These are phyloP conservation scores for Takifugu rubripes DNA, from an alignment of 2,797 vertebrate species.

Conservation along the genomic window DNA sequence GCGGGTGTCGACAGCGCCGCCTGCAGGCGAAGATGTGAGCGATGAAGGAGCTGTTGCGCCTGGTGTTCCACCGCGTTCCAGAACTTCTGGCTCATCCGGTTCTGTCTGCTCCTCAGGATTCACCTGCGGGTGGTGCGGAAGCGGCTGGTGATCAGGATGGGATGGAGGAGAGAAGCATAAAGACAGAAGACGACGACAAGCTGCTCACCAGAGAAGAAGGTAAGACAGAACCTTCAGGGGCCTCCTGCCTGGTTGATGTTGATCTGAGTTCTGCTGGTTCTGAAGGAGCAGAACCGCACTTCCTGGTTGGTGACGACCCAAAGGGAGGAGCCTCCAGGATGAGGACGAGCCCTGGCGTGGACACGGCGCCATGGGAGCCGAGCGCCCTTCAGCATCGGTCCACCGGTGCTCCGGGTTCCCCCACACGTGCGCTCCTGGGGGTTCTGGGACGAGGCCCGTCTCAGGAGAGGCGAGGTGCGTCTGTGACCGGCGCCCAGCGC, in stretches of 20 bases:
- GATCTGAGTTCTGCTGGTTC: neutral
- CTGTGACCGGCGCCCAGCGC: slow-evolving; percentile 24
- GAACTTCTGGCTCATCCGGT: neutral
- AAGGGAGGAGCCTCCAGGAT: slow-evolving; percentile 25
- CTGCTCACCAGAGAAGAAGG: slow-evolving; percentile 48
- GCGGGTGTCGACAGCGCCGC: neutral
- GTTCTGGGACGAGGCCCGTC: slow-evolving; percentile 25
- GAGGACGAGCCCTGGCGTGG: neutral
- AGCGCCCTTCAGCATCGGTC: neutral
- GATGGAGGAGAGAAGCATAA: slow-evolving; percentile 54
- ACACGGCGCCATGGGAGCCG: slow-evolving; percentile 39
- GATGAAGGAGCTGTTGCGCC: no score
- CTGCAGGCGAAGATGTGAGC: slow-evolving; percentile 29
- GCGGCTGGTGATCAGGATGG: slow-evolving; percentile 15
- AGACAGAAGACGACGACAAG: slow-evolving; percentile 22
- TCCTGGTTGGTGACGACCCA: neutral
- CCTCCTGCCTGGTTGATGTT: no score
- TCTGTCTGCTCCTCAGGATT: slow-evolving; percentile 23
- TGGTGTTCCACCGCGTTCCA: no score
- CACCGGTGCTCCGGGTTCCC: slow-evolving; percentile 39
- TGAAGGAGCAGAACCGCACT: slow-evolving; percentile 31
- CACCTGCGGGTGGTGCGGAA: neutral
- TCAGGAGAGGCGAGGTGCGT: slow-evolving; percentile 20
- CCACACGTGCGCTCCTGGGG: slow-evolving; percentile 7
- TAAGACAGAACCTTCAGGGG: slow-evolving; percentile 21